Evolutionary conservation across 2,888 invertebrate species (phyloP), one percentile per base, ranked within the genome.

Genomic region (Gymnoscelis rufifasciata): DNA sequence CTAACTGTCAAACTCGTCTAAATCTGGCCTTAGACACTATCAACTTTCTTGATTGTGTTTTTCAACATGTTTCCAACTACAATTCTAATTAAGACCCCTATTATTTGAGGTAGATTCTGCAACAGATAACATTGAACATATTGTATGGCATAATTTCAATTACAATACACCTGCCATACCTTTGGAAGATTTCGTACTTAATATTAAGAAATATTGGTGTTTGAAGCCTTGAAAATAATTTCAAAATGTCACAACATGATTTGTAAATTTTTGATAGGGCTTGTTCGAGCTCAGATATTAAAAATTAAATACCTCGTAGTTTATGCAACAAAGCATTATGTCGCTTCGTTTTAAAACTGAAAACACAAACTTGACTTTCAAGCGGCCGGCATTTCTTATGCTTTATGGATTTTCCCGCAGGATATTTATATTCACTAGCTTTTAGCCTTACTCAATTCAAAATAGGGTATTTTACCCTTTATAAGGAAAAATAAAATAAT

Each of bases 11-110:
- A 35, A 7, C 19, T 2, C 27, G 39, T 43, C 26, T 36, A 43
- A 3, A 24, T 14, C 30, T 4, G 10, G n/a, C 47, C 29, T 43
- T 30, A 43, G 14, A n/a, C 13, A 43, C 29, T 39, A 41, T 33
- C 19, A 37, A 38, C 41, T 23, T 19, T 38, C 29, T 23, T 42
- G 44, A 49, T 49, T 42, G 43, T 41, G 33, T 49, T 49, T 49
- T 49, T 49, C 12, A 44, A 44, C 49, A 33, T 33, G 31, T 33
- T 33, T 33, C 14, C 31, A 33, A 15, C 31, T 37, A 42, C 24
- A 7, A 46, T 39, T 51, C 39, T 46, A 46, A 51, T 51, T 51
- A 51, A 46, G 36, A 42, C 37, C 51, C 43, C 51, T 51, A 43
- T 51, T 46, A 46, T 51, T 49, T 44, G 49, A 41, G 13, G 35